Percentiles rank a stretch among this genome's conserved stretches.
Evolutionary conservation across 2,888 invertebrate species (phyloP).

Genomic region (Actias luna): DNA sequence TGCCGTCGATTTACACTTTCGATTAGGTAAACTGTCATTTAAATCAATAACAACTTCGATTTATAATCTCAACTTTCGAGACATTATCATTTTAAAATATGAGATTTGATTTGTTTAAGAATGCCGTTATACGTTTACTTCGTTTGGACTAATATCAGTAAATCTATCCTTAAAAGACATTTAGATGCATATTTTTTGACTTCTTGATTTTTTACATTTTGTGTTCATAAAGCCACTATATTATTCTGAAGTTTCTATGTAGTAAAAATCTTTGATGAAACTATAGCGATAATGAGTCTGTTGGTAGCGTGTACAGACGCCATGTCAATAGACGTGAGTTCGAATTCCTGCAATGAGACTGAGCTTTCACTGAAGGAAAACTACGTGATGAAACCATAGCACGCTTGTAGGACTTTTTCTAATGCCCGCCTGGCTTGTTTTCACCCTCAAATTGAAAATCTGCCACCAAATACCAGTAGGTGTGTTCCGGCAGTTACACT

Average conservation of each 20-base stretch:
- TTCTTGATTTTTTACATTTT: background rate
- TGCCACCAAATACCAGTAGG: no score
- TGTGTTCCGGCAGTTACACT: no score
- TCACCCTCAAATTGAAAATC: no score
- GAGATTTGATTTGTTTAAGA: background rate
- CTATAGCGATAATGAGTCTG: no score
- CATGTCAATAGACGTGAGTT: no score
- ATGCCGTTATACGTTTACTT: constrained; percentile 2
- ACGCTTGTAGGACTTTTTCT: no score
- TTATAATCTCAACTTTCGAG: constrained; percentile 41
- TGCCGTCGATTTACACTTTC: constrained; percentile 27
- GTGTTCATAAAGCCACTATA: background rate
- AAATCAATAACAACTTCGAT: constrained; percentile 18
- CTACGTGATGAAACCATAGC: no score
- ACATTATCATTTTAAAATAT: background rate
- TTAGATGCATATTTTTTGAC: background rate
- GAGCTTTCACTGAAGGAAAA: no score
- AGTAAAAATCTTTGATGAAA: no score
- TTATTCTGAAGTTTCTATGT: background rate
- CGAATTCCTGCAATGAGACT: no score
- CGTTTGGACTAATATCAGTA: background rate
- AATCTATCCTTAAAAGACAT: background rate
- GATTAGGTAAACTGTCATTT: constrained; percentile 21
- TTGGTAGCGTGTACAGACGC: no score
- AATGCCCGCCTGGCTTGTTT: no score